These are phyloP conservation scores for Penelope pileata DNA, from an alignment of 2,113 vertebrate genomes.

Conservation along the genomic window DNA sequence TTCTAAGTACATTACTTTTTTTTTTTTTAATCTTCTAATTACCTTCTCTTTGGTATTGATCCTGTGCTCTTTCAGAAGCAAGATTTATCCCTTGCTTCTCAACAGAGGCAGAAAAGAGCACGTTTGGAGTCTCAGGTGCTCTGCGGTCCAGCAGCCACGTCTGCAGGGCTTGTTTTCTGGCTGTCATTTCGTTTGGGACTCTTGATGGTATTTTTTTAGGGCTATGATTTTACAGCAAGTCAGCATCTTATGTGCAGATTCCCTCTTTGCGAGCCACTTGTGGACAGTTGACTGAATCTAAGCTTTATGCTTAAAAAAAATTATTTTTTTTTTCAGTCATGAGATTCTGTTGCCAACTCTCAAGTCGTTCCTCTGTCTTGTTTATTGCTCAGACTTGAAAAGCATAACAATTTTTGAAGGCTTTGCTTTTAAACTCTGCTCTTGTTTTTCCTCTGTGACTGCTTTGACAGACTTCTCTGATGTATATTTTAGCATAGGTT, in stretches of 20 bases:
- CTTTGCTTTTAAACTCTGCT: conserved; percentile 62
- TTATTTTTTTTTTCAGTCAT: neutral
- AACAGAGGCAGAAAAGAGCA: neutral
- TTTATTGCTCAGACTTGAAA: conserved; percentile 48
- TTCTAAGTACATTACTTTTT: neutral
- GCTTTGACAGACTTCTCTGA: conserved; percentile 53
- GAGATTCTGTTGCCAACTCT: conserved; percentile 17
- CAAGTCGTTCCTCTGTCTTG: conserved; percentile 58
- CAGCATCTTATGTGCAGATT: neutral
- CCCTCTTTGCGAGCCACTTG: conserved; percentile 15
- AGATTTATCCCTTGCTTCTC: neutral
- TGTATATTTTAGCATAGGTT: conserved; percentile 63
- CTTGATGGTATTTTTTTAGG: neutral
- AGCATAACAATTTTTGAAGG: conserved; percentile 56
- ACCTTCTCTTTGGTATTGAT: neutral
- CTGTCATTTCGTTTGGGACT: conserved; percentile 26
- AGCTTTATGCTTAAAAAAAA: neutral
- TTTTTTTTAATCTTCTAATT: neutral
- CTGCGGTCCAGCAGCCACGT: neutral
- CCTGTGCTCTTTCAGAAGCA: neutral
- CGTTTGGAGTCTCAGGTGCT: neutral
- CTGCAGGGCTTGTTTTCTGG: neutral
- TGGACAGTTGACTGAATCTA: conserved; percentile 34
- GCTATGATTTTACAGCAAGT: neutral
- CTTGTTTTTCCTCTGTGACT: conserved; percentile 55